These are phyloP conservation scores for Heteromormyrus szaboi DNA, from an alignment of 2,797 vertebrate species.

Conservation along the genomic window DNA sequence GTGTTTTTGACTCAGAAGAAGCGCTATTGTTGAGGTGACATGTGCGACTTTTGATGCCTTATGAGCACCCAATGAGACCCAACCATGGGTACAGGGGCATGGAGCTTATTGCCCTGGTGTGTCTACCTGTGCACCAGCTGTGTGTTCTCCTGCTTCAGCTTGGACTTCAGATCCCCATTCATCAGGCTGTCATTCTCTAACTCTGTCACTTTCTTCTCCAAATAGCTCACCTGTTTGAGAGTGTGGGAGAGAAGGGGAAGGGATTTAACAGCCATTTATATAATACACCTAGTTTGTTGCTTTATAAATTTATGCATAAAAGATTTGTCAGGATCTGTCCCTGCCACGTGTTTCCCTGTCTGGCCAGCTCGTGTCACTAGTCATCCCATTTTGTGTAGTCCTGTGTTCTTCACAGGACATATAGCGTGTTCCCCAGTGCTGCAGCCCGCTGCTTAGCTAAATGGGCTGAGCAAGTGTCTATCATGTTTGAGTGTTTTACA, in stretches of 20 bases:
- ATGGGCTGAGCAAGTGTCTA: not conserved
- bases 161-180: slow-evolving; percentile 83
- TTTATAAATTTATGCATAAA: not conserved
- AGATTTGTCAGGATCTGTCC: not conserved
- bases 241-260: not conserved
- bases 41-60: not conserved
- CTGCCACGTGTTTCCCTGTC: not conserved
- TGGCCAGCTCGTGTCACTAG: not conserved
- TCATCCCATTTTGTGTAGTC: not conserved
- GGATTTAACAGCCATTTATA: not conserved
- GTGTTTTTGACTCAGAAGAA: not conserved
- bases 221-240: slow-evolving; percentile 64
- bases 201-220: slow-evolving; percentile 92
- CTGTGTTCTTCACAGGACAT: not conserved
- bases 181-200: slow-evolving; percentile 83
- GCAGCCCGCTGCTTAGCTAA: not conserved
- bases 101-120: not conserved
- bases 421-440: not conserved
- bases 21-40: not conserved
- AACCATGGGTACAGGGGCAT: not conserved
- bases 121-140: slow-evolving; percentile 89
- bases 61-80: not conserved
- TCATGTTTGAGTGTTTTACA: not conserved
- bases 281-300: not conserved
- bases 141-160: slow-evolving; percentile 87